Evolutionary conservation across 2,113 vertebrate genomes (phyloP).

Genomic region (Triplophysa dalaica): DNA sequence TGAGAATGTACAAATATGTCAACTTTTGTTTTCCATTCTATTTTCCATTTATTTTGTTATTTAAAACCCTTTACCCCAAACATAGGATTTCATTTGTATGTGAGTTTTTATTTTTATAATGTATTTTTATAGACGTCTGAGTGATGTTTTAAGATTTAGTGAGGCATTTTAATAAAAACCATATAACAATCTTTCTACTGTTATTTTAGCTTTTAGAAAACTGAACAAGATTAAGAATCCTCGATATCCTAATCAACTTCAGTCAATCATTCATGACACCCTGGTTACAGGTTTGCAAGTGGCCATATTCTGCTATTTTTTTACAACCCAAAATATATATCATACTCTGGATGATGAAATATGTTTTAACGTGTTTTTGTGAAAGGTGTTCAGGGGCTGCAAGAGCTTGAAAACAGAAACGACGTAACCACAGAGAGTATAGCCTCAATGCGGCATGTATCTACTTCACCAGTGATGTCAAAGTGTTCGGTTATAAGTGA

Average conservation of each 20-base stretch:
- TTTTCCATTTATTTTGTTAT: no score
- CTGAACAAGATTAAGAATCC: slow-evolving; percentile 11
- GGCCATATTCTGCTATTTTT: neutral
- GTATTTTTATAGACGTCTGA: neutral
- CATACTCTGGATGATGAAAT: neutral
- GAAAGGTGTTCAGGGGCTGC: slow-evolving; percentile 12
- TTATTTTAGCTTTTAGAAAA: slow-evolving; percentile 12
- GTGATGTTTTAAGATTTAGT: neutral
- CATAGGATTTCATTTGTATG: neutral
- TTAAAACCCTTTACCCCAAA: neutral
- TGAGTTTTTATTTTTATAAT: neutral
- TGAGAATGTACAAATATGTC: neutral
- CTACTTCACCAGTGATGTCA: neutral
- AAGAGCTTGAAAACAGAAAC: neutral
- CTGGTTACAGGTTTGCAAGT: neutral
- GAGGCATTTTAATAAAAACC: neutral
- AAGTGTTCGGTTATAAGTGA: neutral
- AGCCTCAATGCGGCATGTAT: neutral
- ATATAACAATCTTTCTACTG: neutral
- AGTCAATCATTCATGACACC: neutral
- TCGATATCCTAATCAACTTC: neutral
- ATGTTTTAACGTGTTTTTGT: neutral
- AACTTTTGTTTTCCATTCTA: no score
- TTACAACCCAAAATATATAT: neutral
- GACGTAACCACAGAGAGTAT: neutral